Conservation (phyloP, 2,113 vertebrate genomes). For the Rallus limicola region DNA sequence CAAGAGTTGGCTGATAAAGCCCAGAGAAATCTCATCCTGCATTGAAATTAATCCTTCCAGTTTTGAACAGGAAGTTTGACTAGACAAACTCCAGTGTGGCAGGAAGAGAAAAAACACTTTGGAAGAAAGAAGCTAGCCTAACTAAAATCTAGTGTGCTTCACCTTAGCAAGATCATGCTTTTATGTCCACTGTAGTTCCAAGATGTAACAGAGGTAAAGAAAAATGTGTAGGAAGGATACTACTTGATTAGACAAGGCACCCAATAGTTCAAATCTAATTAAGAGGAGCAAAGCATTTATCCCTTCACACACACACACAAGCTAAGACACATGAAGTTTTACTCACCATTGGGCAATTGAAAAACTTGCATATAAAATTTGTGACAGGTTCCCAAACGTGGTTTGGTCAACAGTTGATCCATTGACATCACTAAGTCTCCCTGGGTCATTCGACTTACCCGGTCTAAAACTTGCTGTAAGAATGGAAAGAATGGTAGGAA, state of each 20-base stretch:
- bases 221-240: neutral
- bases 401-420: slow-evolving; percentile 97
- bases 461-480: slow-evolving; percentile 92
- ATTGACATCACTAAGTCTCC: slow-evolving; percentile 98
- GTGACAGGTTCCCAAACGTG: slow-evolving; percentile 93
- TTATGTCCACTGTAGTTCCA: neutral
- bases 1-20: neutral
- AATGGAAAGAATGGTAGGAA: slow-evolving; percentile 22
- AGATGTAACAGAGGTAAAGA: neutral
- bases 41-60: neutral
- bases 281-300: neutral
- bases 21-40: neutral
- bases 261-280: neutral
- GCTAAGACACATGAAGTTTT: neutral
- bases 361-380: slow-evolving; percentile 97
- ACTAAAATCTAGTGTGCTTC: neutral
- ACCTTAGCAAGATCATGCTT: neutral
- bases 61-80: neutral
- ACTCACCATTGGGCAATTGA: slow-evolving; percentile 89
- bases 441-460: slow-evolving; percentile 95
- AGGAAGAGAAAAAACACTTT: neutral
- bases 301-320: neutral
- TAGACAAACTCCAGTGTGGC: neutral
- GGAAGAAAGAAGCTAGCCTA: neutral
- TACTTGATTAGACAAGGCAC: neutral